These are phyloP conservation scores for Hafferia zeledoni DNA, from an alignment of 2,797 vertebrate genomes.

Conservation along the genomic window DNA sequence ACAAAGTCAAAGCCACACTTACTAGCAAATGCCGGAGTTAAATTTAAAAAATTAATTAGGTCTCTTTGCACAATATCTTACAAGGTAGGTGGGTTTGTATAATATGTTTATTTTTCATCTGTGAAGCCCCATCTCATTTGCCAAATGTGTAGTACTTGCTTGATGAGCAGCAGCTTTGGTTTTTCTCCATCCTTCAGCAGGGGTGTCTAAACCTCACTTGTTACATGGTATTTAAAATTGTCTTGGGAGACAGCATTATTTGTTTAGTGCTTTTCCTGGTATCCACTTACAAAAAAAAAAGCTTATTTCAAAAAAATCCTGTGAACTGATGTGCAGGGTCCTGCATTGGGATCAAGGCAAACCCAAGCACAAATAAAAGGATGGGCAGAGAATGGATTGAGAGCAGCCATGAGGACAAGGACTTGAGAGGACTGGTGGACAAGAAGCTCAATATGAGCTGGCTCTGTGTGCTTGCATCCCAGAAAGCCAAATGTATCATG, in stretches of 20 bases:
- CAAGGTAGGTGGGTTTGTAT: neutral
- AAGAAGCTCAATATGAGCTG: neutral
- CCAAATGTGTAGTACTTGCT: neutral
- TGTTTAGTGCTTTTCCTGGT: neutral
- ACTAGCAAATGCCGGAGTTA: neutral
- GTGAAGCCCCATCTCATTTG: neutral
- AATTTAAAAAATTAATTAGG: neutral
- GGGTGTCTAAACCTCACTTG: neutral
- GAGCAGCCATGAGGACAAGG: neutral
- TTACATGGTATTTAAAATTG: neutral
- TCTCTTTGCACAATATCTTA: neutral
- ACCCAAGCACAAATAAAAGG: neutral
- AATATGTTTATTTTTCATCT: neutral
- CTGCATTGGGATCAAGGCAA: neutral
- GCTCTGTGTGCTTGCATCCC: neutral
- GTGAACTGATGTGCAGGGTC: neutral
- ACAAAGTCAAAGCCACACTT: neutral
- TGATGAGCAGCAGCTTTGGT: neutral
- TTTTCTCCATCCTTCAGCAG: neutral
- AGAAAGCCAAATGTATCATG: accelerated
- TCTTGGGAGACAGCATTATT: neutral
- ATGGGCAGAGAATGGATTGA: neutral
- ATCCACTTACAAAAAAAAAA: neutral
- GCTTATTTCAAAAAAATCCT: neutral
- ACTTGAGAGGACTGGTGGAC: neutral